phyloP scores from a whole-genome alignment of 2,888 invertebrate genomes.

The Cheilosia pagana region DNA sequence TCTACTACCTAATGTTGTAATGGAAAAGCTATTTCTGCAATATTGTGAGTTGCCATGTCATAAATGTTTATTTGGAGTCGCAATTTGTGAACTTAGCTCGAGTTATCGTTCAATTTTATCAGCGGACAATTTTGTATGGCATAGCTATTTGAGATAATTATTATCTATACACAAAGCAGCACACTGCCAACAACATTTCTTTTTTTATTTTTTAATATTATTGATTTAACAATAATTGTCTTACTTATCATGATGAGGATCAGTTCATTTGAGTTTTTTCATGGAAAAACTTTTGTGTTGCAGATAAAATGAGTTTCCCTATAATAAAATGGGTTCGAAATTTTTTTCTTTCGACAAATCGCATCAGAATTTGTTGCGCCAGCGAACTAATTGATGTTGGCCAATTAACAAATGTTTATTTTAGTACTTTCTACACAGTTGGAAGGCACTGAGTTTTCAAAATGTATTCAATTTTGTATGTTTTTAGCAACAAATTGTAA shows the following conservation, averaged over 20 bases:
- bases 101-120: conserved; percentile 27
- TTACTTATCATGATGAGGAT: background rate
- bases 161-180: conserved; percentile 13
- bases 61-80: background rate
- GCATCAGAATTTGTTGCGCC: too few relatives aligned
- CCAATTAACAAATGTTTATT: too few relatives aligned
- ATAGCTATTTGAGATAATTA: conserved; percentile 19
- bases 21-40: conserved; percentile 3
- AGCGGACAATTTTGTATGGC: background rate
- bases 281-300: too few relatives aligned
- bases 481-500: too few relatives aligned
- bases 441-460: too few relatives aligned
- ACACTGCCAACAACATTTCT: background rate
- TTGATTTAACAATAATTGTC: background rate
- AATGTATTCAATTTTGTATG: too few relatives aligned
- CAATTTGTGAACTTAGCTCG: background rate
- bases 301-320: too few relatives aligned
- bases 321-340: too few relatives aligned
- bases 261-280: too few relatives aligned
- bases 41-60: conserved; percentile 5
- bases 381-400: too few relatives aligned
- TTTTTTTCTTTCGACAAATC: too few relatives aligned
- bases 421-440: too few relatives aligned
- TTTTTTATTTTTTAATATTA: background rate
- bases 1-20: background rate